Percentiles rank a stretch among this genome's conserved stretches.
Conservation (phyloP, 2,113 vertebrate species). For the Ptilorrhoa leucosticta region DNA sequence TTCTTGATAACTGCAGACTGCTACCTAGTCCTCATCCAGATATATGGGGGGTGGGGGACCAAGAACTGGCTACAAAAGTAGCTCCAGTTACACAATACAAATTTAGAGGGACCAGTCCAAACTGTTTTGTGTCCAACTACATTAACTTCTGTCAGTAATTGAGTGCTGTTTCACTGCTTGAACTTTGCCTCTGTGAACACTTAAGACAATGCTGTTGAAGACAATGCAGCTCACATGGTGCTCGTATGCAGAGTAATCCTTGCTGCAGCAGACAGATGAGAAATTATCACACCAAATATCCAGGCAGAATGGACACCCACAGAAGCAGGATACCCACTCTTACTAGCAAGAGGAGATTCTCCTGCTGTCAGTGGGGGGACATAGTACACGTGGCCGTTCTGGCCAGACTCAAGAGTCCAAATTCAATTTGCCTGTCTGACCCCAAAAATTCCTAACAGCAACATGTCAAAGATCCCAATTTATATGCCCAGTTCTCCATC, state of each 20-base stretch:
- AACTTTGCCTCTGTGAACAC: not conserved
- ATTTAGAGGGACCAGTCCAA: not conserved
- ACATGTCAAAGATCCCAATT: not conserved
- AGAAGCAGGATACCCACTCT: not conserved
- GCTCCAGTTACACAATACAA: not conserved
- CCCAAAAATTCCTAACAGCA: not conserved
- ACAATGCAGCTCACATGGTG: not conserved
- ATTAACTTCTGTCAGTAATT: not conserved
- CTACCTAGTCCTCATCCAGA: not conserved
- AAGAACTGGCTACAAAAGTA: not conserved
- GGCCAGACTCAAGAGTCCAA: not conserved
- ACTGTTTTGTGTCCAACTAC: not conserved
- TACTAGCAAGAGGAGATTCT: not conserved
- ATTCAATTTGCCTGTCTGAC: not conserved
- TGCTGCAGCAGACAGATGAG: not conserved
- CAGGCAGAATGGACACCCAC: not conserved
- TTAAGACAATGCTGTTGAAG: not conserved
- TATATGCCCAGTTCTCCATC: not conserved
- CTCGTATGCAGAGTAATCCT: not conserved
- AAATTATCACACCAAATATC: not conserved
- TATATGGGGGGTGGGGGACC: rapidly evolving
- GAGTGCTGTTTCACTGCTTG: not conserved
- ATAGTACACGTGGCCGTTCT: rapidly evolving
- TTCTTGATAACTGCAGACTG: not conserved
- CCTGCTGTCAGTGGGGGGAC: not conserved